Conservation (phyloP, 2,113 vertebrate genomes). For the Otus sunia region DNA sequence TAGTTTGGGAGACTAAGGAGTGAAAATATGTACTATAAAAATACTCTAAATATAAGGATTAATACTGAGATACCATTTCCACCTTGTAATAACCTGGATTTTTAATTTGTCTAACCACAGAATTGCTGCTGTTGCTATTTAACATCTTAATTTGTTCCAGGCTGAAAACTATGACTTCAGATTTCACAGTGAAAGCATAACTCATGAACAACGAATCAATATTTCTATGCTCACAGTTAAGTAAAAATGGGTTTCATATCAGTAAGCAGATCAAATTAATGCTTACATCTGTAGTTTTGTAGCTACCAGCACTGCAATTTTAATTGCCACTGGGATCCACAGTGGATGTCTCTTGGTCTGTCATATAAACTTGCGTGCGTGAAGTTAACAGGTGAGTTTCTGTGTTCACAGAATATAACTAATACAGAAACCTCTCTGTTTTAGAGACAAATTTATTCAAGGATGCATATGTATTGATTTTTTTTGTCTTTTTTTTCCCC, state of each 20-base stretch:
- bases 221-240: neutral
- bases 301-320: neutral
- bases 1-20: neutral
- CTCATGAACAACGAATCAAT: conserved; percentile 23
- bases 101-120: neutral
- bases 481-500: neutral
- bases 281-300: conserved; percentile 19
- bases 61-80: neutral
- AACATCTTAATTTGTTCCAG: conserved; percentile 66
- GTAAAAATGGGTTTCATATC: conserved; percentile 40
- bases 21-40: neutral
- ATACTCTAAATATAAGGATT: neutral
- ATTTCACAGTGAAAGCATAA: conserved; percentile 43
- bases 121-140: neutral
- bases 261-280: conserved; percentile 18
- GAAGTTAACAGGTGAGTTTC: neutral
- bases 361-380: neutral
- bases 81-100: neutral
- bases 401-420: neutral
- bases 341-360: neutral
- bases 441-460: neutral
- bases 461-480: neutral
- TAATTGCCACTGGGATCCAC: neutral
- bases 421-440: neutral
- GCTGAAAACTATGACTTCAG: conserved; percentile 32